Conservation (phyloP, 1,140 invertebrate genomes). For the Cherax destructor region DNA sequence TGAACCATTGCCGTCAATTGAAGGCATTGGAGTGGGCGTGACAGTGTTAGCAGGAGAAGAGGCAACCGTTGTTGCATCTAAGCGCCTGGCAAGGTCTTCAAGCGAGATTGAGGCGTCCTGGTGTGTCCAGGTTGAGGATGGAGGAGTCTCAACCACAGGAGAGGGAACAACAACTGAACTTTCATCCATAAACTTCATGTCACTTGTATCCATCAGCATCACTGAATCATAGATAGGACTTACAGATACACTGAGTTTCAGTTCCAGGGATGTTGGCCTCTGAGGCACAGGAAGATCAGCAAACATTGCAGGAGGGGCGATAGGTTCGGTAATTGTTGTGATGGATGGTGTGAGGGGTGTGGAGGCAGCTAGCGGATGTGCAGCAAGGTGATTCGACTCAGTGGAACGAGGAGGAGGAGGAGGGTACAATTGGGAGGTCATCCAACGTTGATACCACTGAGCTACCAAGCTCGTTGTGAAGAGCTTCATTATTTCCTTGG, state of each 20-base stretch:
- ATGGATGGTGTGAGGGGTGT: slow-evolving; percentile 49
- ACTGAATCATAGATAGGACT: slow-evolving; percentile 30
- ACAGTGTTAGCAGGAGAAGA: slow-evolving; percentile 42
- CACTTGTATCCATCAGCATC: slow-evolving; percentile 82
- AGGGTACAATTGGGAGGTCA: slow-evolving; percentile 73
- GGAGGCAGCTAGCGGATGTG: slow-evolving; percentile 61
- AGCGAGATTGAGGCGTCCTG: slow-evolving; percentile 37
- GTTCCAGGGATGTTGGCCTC: slow-evolving; percentile 38
- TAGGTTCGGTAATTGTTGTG: slow-evolving; percentile 37
- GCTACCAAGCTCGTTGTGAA: neutral
- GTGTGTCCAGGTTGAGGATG: slow-evolving; percentile 66
- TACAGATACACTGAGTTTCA: slow-evolving; percentile 8
- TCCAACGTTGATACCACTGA: slow-evolving; percentile 66
- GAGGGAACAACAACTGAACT: slow-evolving; percentile 83
- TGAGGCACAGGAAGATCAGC: slow-evolving; percentile 43
- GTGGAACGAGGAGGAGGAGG: slow-evolving; percentile 70
- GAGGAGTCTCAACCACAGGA: slow-evolving; percentile 70
- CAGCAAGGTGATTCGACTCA: slow-evolving; percentile 48
- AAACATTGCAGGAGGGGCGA: slow-evolving; percentile 71
- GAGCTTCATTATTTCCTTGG: slow-evolving; percentile 12
- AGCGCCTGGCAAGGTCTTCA: slow-evolving; percentile 9
- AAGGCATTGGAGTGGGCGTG: slow-evolving; percentile 56
- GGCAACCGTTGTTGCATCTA: neutral
- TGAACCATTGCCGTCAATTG: slow-evolving; percentile 43
- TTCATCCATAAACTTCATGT: slow-evolving; percentile 92